Evolutionary conservation across 2,113 vertebrate genomes (phyloP).

Genomic region (Casuarius casuarius): DNA sequence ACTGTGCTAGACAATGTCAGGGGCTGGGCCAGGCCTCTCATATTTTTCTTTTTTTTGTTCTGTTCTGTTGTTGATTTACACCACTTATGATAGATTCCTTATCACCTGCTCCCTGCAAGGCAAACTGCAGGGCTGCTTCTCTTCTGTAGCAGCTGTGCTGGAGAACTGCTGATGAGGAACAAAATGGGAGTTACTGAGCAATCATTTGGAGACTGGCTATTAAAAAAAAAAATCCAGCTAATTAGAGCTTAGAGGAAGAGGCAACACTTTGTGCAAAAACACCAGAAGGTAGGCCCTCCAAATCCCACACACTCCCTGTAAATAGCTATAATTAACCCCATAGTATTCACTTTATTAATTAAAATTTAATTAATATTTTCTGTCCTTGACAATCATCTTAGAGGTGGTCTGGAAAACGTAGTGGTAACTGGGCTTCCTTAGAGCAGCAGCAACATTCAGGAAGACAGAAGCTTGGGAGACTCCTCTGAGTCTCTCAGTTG

Average conservation of each 20-base stretch:
- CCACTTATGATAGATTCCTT: constrained; percentile 16
- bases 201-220: constrained; percentile 17
- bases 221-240: constrained; percentile 16
- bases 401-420: background rate
- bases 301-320: constrained; percentile 40
- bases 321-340: constrained; percentile 56
- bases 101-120: constrained; percentile 14
- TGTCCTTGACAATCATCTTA: background rate
- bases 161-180: constrained; percentile 38
- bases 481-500: fast-evolving
- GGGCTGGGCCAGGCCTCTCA: background rate
- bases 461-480: background rate
- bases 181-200: constrained; percentile 35
- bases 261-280: constrained; percentile 37
- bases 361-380: constrained; percentile 67
- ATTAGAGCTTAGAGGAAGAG: constrained; percentile 51
- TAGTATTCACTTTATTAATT: constrained; percentile 65
- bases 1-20: background rate
- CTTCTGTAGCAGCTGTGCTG: constrained; percentile 42
- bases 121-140: background rate
- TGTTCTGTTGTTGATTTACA: background rate
- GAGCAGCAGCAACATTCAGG: background rate
- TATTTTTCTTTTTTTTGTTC: background rate
- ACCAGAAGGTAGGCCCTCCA: constrained; percentile 52
- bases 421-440: constrained; percentile 19